Percentiles rank a stretch among this genome's conserved stretches.
phyloP scores from a whole-genome alignment of 2,888 invertebrate species.

The Campaea margaritaria region DNA sequence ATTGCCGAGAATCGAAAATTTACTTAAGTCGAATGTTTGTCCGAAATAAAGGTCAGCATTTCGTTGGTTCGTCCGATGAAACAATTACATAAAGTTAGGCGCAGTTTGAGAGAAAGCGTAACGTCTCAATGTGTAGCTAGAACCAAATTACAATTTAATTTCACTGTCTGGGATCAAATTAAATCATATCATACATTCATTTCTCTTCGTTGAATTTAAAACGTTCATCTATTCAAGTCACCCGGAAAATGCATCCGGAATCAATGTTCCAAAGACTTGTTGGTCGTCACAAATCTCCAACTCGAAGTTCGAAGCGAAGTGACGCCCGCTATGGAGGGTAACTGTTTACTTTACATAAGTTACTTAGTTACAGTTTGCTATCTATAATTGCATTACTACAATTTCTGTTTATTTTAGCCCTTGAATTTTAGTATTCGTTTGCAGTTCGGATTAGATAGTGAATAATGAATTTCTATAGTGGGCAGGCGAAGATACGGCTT shows the following conservation, averaged over 20 bases:
- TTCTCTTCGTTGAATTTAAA: too few relatives aligned
- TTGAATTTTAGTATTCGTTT: constrained; percentile 27
- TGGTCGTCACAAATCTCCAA: constrained; percentile 40
- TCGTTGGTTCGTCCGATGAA: too few relatives aligned
- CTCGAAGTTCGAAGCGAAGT: constrained; percentile 49
- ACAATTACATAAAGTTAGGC: too few relatives aligned
- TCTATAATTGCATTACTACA: constrained; percentile 27
- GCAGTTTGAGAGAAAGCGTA: too few relatives aligned
- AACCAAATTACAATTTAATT: too few relatives aligned
- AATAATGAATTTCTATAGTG: constrained; percentile 14
- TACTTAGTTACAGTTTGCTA: constrained; percentile 42
- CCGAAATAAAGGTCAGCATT: too few relatives aligned
- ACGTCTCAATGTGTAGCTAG: too few relatives aligned
- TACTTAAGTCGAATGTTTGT: too few relatives aligned
- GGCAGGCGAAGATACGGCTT: not conserved
- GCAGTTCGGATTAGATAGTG: constrained; percentile 13
- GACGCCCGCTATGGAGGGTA: constrained; percentile 37
- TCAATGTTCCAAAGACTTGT: constrained; percentile 42
- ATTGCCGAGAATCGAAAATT: too few relatives aligned
- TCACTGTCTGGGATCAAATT: too few relatives aligned
- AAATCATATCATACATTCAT: too few relatives aligned
- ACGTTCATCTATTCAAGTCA: too few relatives aligned
- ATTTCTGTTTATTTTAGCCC: constrained; percentile 33
- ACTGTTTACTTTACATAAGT: constrained; percentile 44
- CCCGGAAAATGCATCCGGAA: constrained; percentile 39